These are phyloP conservation scores for Periophthalmus magnuspinnatus DNA, from an alignment of 2,797 vertebrate genomes.

Conservation along the genomic window DNA sequence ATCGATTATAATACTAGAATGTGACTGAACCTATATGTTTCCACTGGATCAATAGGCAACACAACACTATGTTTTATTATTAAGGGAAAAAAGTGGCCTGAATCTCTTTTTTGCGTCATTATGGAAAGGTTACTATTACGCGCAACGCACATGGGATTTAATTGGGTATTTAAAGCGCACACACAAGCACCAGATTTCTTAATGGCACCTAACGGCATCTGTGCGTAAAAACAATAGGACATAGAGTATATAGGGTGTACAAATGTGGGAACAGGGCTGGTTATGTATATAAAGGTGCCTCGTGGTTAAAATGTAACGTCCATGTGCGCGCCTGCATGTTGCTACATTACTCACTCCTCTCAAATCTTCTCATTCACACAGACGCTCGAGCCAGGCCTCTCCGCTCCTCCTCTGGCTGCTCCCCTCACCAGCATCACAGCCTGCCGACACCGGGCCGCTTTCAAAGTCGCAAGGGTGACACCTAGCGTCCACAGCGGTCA, in stretches of 20 bases:
- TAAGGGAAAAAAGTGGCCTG: background rate
- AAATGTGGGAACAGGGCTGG: background rate
- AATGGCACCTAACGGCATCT: constrained; percentile 9
- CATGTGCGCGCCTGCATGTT: constrained; percentile 19
- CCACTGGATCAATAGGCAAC: constrained; percentile 25
- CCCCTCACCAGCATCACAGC: constrained; percentile 38
- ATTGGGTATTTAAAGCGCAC: constrained; percentile 7
- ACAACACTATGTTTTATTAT: background rate
- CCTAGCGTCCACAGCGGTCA: constrained; percentile 73
- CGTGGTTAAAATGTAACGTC: constrained; percentile 22
- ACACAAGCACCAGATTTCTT: background rate
- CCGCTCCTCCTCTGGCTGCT: constrained; percentile 24
- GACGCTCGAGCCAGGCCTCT: constrained; percentile 22
- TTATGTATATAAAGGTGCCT: background rate
- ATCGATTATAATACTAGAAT: constrained; percentile 20
- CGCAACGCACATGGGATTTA: background rate
- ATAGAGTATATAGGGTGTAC: background rate
- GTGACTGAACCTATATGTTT: constrained; percentile 20
- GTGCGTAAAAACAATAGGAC: constrained; percentile 23
- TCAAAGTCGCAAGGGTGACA: constrained; percentile 85
- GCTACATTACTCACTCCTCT: constrained; percentile 29
- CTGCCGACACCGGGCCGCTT: constrained; percentile 57
- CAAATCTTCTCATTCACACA: constrained; percentile 43
- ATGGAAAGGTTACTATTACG: background rate
- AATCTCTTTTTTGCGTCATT: constrained; percentile 11